Evolutionary conservation across 2,797 vertebrate species (phyloP).

Genomic region (Hephaestus fuliginosus): DNA sequence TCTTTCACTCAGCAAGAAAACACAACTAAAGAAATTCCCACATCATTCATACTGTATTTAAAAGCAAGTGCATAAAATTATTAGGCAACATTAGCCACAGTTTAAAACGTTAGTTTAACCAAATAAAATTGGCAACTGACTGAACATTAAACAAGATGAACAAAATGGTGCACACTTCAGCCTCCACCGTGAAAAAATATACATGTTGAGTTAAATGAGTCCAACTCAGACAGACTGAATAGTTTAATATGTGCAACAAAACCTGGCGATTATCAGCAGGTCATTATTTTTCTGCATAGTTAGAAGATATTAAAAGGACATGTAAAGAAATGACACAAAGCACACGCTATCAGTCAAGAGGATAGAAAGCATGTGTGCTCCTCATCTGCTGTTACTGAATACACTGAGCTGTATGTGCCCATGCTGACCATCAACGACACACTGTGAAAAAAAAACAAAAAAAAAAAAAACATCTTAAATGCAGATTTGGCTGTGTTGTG

Average conservation of each 20-base stretch:
- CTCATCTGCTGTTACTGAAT: conserved; percentile 7
- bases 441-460: too few species aligned
- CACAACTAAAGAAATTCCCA: conserved; percentile 24
- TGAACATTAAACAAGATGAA: conserved; percentile 29
- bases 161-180: conserved; percentile 38
- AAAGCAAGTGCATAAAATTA: conserved; percentile 59
- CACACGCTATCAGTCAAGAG: neutral
- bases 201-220: conserved; percentile 22
- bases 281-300: conserved; percentile 55
- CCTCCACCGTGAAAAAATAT: conserved; percentile 41
- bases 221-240: conserved; percentile 20
- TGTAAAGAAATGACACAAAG: conserved; percentile 15
- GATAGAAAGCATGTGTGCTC: conserved; percentile 5
- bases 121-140: conserved; percentile 35
- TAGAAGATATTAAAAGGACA: conserved; percentile 34
- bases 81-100: conserved; percentile 30
- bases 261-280: conserved; percentile 16
- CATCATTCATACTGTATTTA: conserved; percentile 58
- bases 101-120: conserved; percentile 39
- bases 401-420: conserved; percentile 5
- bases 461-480: conserved; percentile 11
- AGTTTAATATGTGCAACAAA: conserved; percentile 31
- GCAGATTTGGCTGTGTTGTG: conserved; percentile 12
- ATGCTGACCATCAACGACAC: neutral
- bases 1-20: conserved; percentile 36